Evolutionary conservation across 2,797 vertebrate species (phyloP), one percentile per base, ranked within the genome.

Genomic region (Macropodus opercularis): DNA sequence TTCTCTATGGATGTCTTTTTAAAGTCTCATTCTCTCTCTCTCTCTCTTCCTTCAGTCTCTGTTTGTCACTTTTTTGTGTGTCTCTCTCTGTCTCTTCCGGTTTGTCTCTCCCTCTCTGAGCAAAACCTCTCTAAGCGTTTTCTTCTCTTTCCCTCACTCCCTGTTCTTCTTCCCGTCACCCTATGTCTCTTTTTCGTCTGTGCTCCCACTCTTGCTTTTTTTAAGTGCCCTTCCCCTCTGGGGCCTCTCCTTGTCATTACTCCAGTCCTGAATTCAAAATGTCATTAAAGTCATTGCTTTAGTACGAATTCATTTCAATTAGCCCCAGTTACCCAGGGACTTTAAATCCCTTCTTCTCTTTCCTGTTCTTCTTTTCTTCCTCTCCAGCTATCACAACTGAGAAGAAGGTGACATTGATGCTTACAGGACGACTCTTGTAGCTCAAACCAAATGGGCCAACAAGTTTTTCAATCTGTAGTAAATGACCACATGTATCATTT

Each of bases 251-350:
- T 61, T 87, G 87, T 89, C 87, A 90, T 90, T 88, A 88, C 80
- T 86, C 52, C 75, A 87, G 85, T 88, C 79, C 81, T 72, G 81
- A 73, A 85, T 88, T 88, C 85, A 69, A 88, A 86, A 89, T 85
- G 87, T 87, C 88, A 87, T 90, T 88, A 85, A 81, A 87, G 82
- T 82, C 84, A 69, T 75, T 79, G 77, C 85, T 88, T 89, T 88
- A 87, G 80, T 87, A 82, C 73, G 87, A 86, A 87, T 87, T 87
- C 58, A 87, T 88, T 90, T 89, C 88, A 90, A 89, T 89, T 90
- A 90, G 82, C 66, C 62, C 55, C 72, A 72, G 74, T 70, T 77
- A 72, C 79, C 72, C 55, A 60, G 88, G 88, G 88, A 86, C 73
- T 82, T 35, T 8, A 62, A 65, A 67, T 71, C 63, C 47, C 52